phyloP scores from a whole-genome alignment of 2,888 invertebrate genomes.

The Archips xylosteana region DNA sequence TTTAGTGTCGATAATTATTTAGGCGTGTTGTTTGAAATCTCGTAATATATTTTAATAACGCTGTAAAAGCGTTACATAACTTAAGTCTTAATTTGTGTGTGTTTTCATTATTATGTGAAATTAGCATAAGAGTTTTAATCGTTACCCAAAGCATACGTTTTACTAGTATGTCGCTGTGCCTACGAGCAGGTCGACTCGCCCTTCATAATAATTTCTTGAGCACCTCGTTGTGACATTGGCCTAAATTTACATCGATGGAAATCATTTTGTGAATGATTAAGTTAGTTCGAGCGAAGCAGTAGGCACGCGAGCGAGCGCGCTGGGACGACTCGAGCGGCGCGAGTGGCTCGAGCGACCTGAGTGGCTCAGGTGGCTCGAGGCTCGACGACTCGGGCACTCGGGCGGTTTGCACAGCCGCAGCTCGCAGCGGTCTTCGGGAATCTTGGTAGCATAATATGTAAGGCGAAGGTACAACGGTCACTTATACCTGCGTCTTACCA shows the following conservation, averaged over 20 bases:
- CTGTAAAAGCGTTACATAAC: conserved; percentile 69
- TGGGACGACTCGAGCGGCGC: neutral
- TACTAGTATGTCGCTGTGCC: conserved; percentile 63
- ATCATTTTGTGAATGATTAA: conserved; percentile 23
- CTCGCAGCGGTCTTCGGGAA: conserved; percentile 56
- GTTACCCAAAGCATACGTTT: conserved; percentile 80
- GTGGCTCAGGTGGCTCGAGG: neutral
- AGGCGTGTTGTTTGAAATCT: conserved; percentile 84
- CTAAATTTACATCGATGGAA: conserved; percentile 17
- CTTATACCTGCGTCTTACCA: conserved; percentile 64
- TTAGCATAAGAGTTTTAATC: conserved; percentile 75
- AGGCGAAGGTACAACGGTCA: conserved; percentile 59
- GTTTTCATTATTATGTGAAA: conserved; percentile 81
- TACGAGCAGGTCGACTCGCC: conserved; percentile 51
- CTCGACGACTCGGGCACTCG: neutral
- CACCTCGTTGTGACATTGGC: conserved; percentile 26
- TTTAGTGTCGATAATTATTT: conserved; percentile 66
- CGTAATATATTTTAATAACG: conserved; percentile 80
- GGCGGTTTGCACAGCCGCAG: neutral
- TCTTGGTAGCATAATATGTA: conserved; percentile 82
- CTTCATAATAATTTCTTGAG: conserved; percentile 40
- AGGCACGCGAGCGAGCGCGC: conserved; percentile 24
- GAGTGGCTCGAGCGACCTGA: neutral
- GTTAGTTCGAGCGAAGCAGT: conserved; percentile 18
- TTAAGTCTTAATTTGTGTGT: conserved; percentile 77